These are phyloP conservation scores for Mamestra configurata DNA, from an alignment of 1,140 invertebrate species.

Conservation along the genomic window DNA sequence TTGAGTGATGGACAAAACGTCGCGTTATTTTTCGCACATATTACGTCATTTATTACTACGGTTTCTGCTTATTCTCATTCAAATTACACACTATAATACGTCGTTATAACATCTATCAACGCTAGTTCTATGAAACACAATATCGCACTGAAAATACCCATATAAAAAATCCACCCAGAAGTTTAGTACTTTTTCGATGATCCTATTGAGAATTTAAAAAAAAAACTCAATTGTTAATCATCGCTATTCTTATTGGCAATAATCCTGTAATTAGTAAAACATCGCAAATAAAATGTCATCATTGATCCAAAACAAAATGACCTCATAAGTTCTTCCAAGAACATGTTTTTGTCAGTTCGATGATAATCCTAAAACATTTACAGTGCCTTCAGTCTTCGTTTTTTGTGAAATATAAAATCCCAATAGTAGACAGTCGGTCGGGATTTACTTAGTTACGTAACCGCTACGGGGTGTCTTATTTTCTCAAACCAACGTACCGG, in stretches of 20 bases:
- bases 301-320: too few species aligned
- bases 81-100: slow-evolving; percentile 5
- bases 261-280: too few species aligned
- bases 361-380: not conserved
- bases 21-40: slow-evolving; percentile 15
- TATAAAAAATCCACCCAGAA: too few species aligned
- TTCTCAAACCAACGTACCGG: slow-evolving; percentile 41
- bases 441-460: slow-evolving; percentile 41
- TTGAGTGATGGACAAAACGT: slow-evolving; percentile 4
- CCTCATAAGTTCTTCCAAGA: too few species aligned
- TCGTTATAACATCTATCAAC: not conserved
- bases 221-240: too few species aligned
- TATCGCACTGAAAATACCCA: too few species aligned
- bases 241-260: too few species aligned
- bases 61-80: slow-evolving; percentile 23
- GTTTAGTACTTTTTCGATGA: too few species aligned
- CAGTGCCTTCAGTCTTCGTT: not conserved
- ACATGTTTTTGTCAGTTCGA: too few species aligned
- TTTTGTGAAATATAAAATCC: slow-evolving; percentile 25
- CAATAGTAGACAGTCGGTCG: slow-evolving; percentile 11
- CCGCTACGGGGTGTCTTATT: slow-evolving; percentile 46
- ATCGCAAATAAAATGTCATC: too few species aligned
- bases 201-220: too few species aligned
- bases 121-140: not conserved
- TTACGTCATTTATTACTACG: slow-evolving; percentile 19